These are phyloP conservation scores for Drosophila flavopinicola DNA, from an alignment of 2,888 invertebrate genomes.

Conservation along the genomic window DNA sequence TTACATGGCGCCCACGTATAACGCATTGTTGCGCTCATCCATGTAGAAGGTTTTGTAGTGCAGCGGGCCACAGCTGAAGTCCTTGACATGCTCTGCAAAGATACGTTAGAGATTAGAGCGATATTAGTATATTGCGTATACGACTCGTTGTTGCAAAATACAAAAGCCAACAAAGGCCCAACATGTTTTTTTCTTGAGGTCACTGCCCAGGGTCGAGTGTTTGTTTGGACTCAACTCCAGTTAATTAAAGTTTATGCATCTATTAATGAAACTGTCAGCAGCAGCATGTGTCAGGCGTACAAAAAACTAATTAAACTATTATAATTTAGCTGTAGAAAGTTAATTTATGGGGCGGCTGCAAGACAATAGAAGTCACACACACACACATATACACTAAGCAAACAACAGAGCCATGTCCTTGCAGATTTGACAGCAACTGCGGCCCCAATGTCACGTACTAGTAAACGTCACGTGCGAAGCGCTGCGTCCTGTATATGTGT, in stretches of 20 bases:
- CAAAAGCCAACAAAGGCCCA: conserved; percentile 81
- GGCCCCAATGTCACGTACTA: conserved; percentile 63
- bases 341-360: conserved; percentile 66
- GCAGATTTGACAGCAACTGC: conserved; percentile 66
- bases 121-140: conserved; percentile 29
- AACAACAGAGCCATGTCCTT: conserved; percentile 46
- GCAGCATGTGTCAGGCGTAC: conserved; percentile 47
- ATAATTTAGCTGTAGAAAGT: conserved; percentile 66
- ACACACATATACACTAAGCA: conserved; percentile 21
- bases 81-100: conserved; percentile 95
- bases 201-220: not conserved
- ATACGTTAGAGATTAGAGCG: conserved; percentile 6
- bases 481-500: conserved; percentile 3
- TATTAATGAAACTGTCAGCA: conserved; percentile 70
- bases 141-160: conserved; percentile 8
- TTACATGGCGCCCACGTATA: conserved; percentile 98
- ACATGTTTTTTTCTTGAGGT: conserved; percentile 39
- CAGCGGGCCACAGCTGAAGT: conserved; percentile 94
- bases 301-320: conserved; percentile 78
- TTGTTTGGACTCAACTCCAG: conserved; percentile 16
- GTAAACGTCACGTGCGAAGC: conserved; percentile 46
- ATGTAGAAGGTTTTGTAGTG: conserved; percentile 96
- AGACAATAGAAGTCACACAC: conserved; percentile 32
- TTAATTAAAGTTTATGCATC: conserved; percentile 71
- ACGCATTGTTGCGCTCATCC: conserved; percentile 93